phyloP scores from a whole-genome alignment of 1,140 invertebrate genomes.

The Leptopilina boulardi region DNA sequence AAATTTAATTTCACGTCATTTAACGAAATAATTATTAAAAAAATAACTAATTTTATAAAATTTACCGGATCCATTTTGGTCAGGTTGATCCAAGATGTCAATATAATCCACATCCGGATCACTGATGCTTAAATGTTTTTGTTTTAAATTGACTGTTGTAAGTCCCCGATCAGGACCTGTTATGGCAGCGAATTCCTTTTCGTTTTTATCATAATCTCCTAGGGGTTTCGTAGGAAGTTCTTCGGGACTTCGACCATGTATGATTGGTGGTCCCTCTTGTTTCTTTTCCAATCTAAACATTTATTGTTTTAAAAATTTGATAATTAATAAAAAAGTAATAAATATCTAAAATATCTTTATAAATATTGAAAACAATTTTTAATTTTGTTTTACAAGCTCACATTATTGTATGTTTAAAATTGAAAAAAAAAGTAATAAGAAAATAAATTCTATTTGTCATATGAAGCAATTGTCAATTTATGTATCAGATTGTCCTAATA shows the following conservation, averaged over 20 bases:
- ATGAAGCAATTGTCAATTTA: slow-evolving; percentile 25
- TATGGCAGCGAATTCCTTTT: slow-evolving; percentile 80
- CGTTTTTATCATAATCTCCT: slow-evolving; percentile 75
- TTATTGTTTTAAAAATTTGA: slow-evolving; percentile 11
- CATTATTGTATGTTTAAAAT: too few species aligned
- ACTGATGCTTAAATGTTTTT: slow-evolving; percentile 80
- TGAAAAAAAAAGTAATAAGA: too few species aligned
- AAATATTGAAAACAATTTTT: too few species aligned
- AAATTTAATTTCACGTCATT: background rate
- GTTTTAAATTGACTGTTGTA: slow-evolving; percentile 82
- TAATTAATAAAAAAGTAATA: slow-evolving; percentile 5
- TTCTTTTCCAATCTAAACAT: slow-evolving; percentile 67
- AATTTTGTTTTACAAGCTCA: too few species aligned
- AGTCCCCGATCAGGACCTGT: slow-evolving; percentile 88
- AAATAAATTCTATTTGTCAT: background rate
- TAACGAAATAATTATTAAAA: background rate
- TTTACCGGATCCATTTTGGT: slow-evolving; percentile 67
- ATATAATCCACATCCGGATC: slow-evolving; percentile 87
- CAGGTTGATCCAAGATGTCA: slow-evolving; percentile 80
- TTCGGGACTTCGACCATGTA: slow-evolving; percentile 81
- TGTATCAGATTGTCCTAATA: background rate
- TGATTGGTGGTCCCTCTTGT: slow-evolving; percentile 78
- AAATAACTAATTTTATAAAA: background rate
- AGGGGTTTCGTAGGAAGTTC: slow-evolving; percentile 80
- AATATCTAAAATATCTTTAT: too few species aligned